Conservation (phyloP, 2,797 vertebrate genomes). For the Cacajao melanocephalus region DNA sequence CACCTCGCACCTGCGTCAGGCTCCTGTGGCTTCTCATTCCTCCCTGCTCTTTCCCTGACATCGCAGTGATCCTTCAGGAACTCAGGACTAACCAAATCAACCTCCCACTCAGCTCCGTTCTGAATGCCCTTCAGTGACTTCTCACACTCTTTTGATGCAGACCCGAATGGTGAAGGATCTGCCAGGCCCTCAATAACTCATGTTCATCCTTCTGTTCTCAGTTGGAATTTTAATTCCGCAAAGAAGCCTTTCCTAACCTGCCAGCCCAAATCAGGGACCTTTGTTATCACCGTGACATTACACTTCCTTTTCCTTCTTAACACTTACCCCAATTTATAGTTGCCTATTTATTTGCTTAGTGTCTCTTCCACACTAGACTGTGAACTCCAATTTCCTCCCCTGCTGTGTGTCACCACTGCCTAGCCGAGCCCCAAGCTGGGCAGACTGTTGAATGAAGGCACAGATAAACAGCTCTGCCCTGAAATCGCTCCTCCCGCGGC, state of each 20-base stretch:
- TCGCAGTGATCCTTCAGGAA: not conserved
- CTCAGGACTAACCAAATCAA: not conserved
- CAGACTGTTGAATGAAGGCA: not conserved
- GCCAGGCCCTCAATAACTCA: not conserved
- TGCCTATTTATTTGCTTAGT: not conserved
- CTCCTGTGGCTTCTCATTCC: accelerated
- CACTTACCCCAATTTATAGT: not conserved
- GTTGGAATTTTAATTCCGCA: not conserved
- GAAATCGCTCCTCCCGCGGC: not conserved
- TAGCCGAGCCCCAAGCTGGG: no score
- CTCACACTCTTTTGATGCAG: not conserved
- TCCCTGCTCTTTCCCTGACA: not conserved
- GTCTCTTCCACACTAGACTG: not conserved
- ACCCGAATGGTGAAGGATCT: not conserved
- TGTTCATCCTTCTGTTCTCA: not conserved
- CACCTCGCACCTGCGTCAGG: not conserved
- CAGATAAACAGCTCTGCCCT: not conserved
- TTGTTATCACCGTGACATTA: accelerated
- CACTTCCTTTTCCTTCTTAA: not conserved
- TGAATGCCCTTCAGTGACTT: not conserved
- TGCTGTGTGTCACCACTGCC: not conserved
- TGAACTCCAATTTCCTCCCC: not conserved
- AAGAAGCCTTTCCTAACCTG: not conserved
- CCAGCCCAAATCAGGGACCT: not conserved
- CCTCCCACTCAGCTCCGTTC: not conserved